Evolutionary conservation across 1,140 invertebrate species (phyloP).

Genomic region (Trichonephila clavata): DNA sequence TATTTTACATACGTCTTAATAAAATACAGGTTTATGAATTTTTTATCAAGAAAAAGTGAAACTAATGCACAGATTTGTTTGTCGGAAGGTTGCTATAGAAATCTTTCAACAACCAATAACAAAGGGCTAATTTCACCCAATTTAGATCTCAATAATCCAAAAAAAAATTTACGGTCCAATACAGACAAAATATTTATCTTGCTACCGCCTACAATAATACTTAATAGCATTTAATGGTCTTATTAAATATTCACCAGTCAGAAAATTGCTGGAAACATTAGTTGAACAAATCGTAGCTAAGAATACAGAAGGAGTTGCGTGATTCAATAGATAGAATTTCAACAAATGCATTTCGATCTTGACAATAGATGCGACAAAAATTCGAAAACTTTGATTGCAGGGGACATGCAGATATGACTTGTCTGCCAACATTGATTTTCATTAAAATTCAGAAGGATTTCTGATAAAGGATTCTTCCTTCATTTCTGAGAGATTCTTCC

Average conservation of each 20-base stretch:
- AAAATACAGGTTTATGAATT: not conserved
- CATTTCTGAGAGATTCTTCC: too few species aligned
- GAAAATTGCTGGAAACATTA: not conserved
- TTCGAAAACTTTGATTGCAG: too few species aligned
- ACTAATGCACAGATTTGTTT: slow-evolving; percentile 14
- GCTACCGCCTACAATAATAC: not conserved
- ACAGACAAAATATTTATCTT: not conserved
- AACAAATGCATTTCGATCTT: not conserved
- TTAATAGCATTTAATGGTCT: not conserved
- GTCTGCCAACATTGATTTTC: too few species aligned
- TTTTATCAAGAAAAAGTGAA: slow-evolving; percentile 4
- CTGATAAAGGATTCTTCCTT: too few species aligned
- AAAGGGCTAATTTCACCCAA: slow-evolving; percentile 12
- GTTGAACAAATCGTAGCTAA: not conserved
- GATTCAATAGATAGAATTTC: not conserved
- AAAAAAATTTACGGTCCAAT: not conserved
- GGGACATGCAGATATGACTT: too few species aligned
- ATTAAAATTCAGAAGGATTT: too few species aligned
- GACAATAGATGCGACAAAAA: not conserved
- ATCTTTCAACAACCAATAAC: not conserved
- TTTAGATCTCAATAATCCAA: not conserved
- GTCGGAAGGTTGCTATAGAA: slow-evolving; percentile 2
- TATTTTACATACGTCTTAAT: slow-evolving; percentile 25
- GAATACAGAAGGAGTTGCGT: not conserved
- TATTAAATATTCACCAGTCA: not conserved